Percentiles rank a stretch among this genome's conserved stretches.
Conservation (phyloP, 2,113 vertebrate genomes). For the Megaleporinus macrocephalus region DNA sequence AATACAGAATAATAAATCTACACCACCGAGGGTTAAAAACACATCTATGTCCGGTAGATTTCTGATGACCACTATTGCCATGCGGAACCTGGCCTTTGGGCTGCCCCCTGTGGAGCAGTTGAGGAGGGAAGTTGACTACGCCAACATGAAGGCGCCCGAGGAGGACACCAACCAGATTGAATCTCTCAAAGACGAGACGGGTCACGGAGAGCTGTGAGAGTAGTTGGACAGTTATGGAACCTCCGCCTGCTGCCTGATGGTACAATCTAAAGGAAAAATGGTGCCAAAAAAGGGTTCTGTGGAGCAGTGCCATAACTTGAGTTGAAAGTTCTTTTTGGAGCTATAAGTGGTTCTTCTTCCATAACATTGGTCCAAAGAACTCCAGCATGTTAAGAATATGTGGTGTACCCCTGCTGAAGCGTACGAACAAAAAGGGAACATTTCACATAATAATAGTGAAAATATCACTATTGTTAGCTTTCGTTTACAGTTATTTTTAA, state of each 20-base stretch:
- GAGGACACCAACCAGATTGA: conserved; percentile 59
- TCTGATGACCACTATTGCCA: conserved; percentile 89
- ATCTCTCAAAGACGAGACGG: conserved; percentile 67
- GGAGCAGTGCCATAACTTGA: no score
- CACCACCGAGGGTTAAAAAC: neutral
- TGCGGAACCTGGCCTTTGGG: conserved; percentile 87
- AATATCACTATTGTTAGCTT: neutral
- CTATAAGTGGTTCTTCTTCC: no score
- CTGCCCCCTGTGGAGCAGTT: conserved; percentile 87
- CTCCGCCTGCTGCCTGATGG: no score
- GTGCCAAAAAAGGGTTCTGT: no score
- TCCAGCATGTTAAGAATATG: no score
- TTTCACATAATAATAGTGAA: neutral
- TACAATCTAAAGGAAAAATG: no score
- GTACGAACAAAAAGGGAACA: no score
- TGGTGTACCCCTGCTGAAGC: no score
- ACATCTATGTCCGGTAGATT: conserved; percentile 71
- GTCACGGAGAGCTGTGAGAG: conserved; percentile 74
- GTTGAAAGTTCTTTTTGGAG: neutral
- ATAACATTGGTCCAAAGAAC: no score
- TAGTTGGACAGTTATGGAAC: neutral
- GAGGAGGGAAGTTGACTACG: conserved; percentile 83
- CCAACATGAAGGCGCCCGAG: conserved; percentile 81
- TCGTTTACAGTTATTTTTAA: neutral
- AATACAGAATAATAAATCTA: no score